Percentiles rank a stretch among this genome's conserved stretches.
These are phyloP conservation scores for Gymnocypris eckloni DNA, from an alignment of 2,797 vertebrate genomes.

Conservation along the genomic window DNA sequence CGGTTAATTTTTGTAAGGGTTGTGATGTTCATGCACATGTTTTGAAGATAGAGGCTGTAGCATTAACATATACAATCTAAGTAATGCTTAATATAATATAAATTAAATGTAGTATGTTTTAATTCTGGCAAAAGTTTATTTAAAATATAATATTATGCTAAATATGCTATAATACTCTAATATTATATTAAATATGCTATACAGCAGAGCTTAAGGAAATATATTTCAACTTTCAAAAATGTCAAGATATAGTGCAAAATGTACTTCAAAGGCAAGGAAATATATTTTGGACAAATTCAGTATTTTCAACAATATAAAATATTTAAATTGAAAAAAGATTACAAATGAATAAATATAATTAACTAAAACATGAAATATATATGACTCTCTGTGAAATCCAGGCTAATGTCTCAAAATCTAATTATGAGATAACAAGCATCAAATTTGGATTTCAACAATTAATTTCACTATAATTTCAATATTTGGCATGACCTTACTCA, in stretches of 20 bases:
- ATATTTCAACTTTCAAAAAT: not conserved
- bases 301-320: not conserved
- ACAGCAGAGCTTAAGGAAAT: not conserved
- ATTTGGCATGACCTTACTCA: too few relatives aligned
- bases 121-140: not conserved
- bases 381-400: not conserved
- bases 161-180: not conserved
- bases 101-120: not conserved
- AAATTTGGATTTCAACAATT: too few relatives aligned
- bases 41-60: too few relatives aligned
- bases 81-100: not conserved
- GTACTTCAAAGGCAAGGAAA: not conserved
- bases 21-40: too few relatives aligned
- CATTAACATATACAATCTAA: too few relatives aligned
- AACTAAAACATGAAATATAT: not conserved
- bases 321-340: not conserved
- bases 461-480: too few relatives aligned
- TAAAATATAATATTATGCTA: not conserved
- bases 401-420: too few relatives aligned
- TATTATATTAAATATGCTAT: not conserved
- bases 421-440: too few relatives aligned
- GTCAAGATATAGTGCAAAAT: not conserved
- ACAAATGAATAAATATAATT: not conserved
- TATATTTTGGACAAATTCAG: not conserved
- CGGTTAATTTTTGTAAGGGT: too few relatives aligned